Base-by-base conservation (phyloP, 2,113 vertebrate species). In the Seriola rivoliana region DNA sequence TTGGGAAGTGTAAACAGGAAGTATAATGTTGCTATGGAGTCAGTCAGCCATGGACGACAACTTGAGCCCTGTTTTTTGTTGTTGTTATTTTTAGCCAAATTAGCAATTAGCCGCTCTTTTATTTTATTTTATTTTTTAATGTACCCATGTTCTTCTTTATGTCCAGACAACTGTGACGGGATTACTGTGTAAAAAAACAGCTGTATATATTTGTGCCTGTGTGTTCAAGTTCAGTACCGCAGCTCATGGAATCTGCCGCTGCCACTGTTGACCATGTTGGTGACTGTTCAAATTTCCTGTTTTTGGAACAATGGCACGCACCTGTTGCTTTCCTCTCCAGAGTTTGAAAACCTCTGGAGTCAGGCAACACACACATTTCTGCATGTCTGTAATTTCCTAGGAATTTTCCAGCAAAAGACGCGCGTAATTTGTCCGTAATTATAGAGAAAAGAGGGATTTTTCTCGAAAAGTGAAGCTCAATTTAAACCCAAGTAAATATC, bases 1-100 rank as follows among this genome's bases (percentile, higher is more conserved):
- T 75, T n/a, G 3, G 40, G n/a, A 29, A 38, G 60, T 38, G 58
- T 75, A 44, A 75, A 66, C 59, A 71, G 71, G 71, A 71, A 71
- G 59, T 55, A 29, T 34, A 10, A 57, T 58, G 54, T 52, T 84
- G n/a, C 5, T 4, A n/a, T 62, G 19, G 5, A n/a, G 65, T 66
- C 36, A 25, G 19, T 60, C 5, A 52, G 4, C n/a, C 21, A n/a
- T 75, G 46, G 52, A 25, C 48, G 12, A 58, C 40, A 58, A 5
- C 44, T 23, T 8, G 1, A 62, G 25, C 40, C 32, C 7, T 46
- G 60, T 74, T 70, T 36, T 36, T 29, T 29, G 29, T 29, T 29
- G 29, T 29, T 29, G 29, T 68, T 71, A 8, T 55, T 59, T 17
- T 38, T 5, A 4, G 19, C 7, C 13, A 11, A 77, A 23, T 67